A percentile compares a stretch with the other conserved stretches of the same genome.
Evolutionary conservation across 2,797 vertebrate species (phyloP).

Genomic region (Sebastes miniatus): DNA sequence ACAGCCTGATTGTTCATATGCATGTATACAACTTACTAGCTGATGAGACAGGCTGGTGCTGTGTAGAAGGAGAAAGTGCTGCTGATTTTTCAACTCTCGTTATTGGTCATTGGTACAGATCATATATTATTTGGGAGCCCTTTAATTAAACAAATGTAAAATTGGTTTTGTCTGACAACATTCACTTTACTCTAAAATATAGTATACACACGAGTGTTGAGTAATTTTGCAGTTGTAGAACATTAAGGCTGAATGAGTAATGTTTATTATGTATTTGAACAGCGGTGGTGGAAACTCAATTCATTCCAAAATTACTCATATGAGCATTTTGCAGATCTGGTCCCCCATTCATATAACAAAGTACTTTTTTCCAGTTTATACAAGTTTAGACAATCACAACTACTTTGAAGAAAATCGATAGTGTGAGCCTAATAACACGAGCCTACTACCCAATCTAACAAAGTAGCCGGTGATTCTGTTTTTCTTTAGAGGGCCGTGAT

Average conservation of each 20-base stretch:
- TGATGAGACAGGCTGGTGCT: not conserved
- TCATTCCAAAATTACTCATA: not conserved
- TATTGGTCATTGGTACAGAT: not conserved
- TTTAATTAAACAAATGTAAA: not conserved
- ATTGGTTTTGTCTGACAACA: not conserved
- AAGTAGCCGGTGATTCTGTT: not conserved
- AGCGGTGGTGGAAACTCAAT: not conserved
- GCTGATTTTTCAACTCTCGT: not conserved
- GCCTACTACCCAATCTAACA: no score
- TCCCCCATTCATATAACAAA: not conserved
- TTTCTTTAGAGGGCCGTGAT: not conserved
- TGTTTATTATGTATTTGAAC: not conserved
- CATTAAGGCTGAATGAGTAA: not conserved
- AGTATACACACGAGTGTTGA: not conserved
- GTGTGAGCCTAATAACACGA: not conserved
- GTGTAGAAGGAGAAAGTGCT: not conserved
- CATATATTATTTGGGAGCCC: not conserved
- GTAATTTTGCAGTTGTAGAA: not conserved
- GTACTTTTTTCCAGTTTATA: not conserved
- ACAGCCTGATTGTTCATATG: not conserved
- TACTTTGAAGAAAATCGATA: not conserved
- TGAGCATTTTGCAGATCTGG: not conserved
- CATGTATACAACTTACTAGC: not conserved
- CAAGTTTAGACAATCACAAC: not conserved
- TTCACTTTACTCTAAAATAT: not conserved